These are phyloP conservation scores for Xiphophorus couchianus DNA, from an alignment of 2,113 vertebrate species.

Conservation along the genomic window DNA sequence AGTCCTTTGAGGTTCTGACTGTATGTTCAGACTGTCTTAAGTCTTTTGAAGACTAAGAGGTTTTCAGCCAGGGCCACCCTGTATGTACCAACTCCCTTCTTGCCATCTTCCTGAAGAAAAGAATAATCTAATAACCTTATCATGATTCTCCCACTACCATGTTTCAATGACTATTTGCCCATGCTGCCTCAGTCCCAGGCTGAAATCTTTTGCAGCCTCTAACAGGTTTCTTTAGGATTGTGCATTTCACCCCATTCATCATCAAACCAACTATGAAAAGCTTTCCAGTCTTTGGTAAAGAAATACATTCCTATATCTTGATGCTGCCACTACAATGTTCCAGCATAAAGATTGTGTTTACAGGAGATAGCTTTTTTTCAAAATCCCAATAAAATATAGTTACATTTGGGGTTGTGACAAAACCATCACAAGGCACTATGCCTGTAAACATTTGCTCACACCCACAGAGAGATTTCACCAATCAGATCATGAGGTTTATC, in stretches of 20 bases:
- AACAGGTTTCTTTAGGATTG: neutral
- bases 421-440: neutral
- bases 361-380: neutral
- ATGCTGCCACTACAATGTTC: conserved; percentile 37
- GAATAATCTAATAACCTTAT: neutral
- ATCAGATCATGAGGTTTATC: neutral
- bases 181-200: neutral
- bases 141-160: neutral
- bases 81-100: neutral
- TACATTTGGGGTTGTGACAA: neutral
- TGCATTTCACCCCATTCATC: neutral
- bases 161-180: neutral
- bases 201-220: neutral
- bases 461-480: neutral
- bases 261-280: neutral
- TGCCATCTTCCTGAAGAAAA: neutral
- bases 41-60: neutral
- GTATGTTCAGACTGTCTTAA: neutral
- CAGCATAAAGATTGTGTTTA: neutral
- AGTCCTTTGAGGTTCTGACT: neutral
- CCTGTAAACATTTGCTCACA: neutral
- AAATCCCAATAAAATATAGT: neutral
- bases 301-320: conserved; percentile 22
- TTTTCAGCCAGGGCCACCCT: neutral
- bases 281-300: neutral